Conservation (phyloP, 2,113 vertebrate species). For the Etia nguti region DNA sequence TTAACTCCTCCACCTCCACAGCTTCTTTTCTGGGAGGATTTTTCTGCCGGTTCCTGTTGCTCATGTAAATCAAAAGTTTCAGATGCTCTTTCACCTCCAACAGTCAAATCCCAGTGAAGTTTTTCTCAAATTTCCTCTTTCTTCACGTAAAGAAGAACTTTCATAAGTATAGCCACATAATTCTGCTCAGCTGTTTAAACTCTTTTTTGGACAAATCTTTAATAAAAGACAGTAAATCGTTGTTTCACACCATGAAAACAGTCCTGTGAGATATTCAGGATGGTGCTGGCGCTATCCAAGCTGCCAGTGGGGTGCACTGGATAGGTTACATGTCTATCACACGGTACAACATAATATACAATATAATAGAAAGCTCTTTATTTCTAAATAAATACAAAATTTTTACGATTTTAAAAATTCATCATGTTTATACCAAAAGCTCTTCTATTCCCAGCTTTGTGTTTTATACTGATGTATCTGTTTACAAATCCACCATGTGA, state of each 20-base stretch:
- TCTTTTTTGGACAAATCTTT: not conserved
- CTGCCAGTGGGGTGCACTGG: not conserved
- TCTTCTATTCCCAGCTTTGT: not conserved
- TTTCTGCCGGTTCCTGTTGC: not conserved
- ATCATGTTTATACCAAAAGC: too few relatives aligned
- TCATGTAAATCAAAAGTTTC: not conserved
- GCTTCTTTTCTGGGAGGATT: not conserved
- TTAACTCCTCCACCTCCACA: not conserved
- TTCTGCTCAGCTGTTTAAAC: not conserved
- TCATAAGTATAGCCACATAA: not conserved
- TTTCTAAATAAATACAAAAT: not conserved
- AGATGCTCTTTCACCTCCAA: not conserved
- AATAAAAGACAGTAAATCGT: not conserved
- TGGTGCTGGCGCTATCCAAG: not conserved
- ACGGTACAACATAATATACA: not conserved
- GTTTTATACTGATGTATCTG: too few relatives aligned
- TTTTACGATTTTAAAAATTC: not conserved
- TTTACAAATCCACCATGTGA: too few relatives aligned
- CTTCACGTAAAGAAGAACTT: fast-evolving
- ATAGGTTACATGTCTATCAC: not conserved
- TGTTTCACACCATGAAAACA: not conserved
- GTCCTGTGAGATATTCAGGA: not conserved
- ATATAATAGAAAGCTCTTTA: not conserved
- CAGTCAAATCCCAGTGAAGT: not conserved
- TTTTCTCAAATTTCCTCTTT: not conserved